A percentile compares a stretch with the other conserved stretches of the same genome.
These are phyloP conservation scores for Malacoraja senta DNA, from an alignment of 2,797 vertebrate species.

Conservation along the genomic window DNA sequence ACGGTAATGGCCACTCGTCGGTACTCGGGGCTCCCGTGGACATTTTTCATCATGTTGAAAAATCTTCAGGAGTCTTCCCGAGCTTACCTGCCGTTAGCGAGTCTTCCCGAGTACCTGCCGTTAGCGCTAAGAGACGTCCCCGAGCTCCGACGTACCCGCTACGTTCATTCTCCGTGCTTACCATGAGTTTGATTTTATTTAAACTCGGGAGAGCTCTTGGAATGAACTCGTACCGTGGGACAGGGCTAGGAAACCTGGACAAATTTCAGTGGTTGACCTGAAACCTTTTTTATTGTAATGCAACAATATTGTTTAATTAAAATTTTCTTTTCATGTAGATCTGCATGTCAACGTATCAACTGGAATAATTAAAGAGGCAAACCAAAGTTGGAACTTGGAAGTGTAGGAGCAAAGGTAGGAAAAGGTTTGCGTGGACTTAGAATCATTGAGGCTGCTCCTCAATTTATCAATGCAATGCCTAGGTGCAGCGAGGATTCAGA, in stretches of 20 bases:
- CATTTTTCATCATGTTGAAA: too few relatives aligned
- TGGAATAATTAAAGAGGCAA: not conserved
- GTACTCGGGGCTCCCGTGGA: too few relatives aligned
- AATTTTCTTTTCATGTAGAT: not conserved
- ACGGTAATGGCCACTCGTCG: too few relatives aligned
- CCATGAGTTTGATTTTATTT: too few relatives aligned
- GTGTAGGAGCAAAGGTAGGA: not conserved
- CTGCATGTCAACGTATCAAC: not conserved
- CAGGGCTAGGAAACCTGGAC: not conserved
- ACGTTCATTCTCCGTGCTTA: too few relatives aligned
- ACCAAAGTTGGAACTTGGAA: not conserved
- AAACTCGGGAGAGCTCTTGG: too few relatives aligned
- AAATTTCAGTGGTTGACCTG: not conserved
- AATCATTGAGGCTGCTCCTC: not conserved
- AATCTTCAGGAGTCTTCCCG: too few relatives aligned
- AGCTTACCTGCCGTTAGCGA: too few relatives aligned
- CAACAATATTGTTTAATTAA: not conserved
- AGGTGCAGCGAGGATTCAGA: not conserved
- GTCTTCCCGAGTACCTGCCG: too few relatives aligned
- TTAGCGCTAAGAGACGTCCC: too few relatives aligned
- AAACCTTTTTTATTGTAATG: not conserved
- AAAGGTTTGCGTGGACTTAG: not conserved
- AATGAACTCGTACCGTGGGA: too few relatives aligned
- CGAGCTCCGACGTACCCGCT: too few relatives aligned
- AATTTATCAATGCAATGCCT: not conserved